phyloP scores from a whole-genome alignment of 2,113 vertebrate species.

The Seriola rivoliana region DNA sequence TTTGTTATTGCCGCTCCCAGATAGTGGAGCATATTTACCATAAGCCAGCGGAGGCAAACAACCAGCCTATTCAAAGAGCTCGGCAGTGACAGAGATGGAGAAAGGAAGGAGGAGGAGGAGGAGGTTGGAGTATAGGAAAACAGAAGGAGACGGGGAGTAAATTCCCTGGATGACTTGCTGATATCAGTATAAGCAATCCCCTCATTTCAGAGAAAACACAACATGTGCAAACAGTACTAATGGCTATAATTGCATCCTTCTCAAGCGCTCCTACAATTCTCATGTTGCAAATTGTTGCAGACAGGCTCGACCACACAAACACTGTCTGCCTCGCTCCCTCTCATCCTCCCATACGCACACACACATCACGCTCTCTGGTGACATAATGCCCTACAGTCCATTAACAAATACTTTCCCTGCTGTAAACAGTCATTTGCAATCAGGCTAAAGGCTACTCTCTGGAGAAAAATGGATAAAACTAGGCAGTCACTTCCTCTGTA shows the following conservation, averaged over 20 bases:
- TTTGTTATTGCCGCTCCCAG: conserved; percentile 26
- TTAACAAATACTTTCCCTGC: conserved; percentile 55
- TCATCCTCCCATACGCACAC: conserved; percentile 21
- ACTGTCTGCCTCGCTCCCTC: conserved; percentile 2
- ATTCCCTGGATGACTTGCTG: conserved; percentile 52
- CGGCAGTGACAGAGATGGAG: conserved; percentile 19
- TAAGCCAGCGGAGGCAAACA: conserved; percentile 49
- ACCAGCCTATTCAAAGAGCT: conserved; percentile 60
- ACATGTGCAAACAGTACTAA: conserved; percentile 35
- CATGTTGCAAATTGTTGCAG: conserved; percentile 26
- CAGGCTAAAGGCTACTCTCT: conserved; percentile 43
- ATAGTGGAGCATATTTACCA: conserved; percentile 57
- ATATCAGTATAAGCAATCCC: conserved; percentile 43
- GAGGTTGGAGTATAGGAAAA: conserved; percentile 11
- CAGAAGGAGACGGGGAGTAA: conserved; percentile 49
- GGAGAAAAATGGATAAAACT: conserved; percentile 34
- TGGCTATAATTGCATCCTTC: conserved; percentile 52
- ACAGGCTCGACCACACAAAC: conserved; percentile 10
- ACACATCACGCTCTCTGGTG: conserved; percentile 40
- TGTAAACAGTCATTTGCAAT: conserved; percentile 60
- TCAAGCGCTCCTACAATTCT: conserved; percentile 23
- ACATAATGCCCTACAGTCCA: conserved; percentile 61
- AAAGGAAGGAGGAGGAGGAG: conserved; percentile 31
- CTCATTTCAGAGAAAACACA: conserved; percentile 27
- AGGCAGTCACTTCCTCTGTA: conserved; percentile 28